Evolutionary conservation across 2,888 invertebrate genomes (phyloP).

Genomic region (Scelioninae gen. 1): DNA sequence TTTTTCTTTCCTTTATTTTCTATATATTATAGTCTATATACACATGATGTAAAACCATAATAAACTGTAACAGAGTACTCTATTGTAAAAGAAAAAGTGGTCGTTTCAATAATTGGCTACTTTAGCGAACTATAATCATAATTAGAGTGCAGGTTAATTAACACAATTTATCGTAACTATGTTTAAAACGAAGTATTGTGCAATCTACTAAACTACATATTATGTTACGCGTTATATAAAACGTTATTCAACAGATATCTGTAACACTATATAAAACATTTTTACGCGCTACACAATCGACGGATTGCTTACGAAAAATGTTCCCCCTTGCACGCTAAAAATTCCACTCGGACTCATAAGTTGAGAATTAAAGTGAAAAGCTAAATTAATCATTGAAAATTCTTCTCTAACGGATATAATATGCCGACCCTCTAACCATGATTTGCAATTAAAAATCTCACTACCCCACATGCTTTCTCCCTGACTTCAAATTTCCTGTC

Average conservation of each 20-base stretch:
- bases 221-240: constrained; percentile 54
- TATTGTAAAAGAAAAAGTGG: background rate
- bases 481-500: constrained; percentile 42
- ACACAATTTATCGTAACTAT: constrained; percentile 32
- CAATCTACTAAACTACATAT: constrained; percentile 51
- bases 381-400: constrained; percentile 23
- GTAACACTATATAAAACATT: constrained; percentile 46
- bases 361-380: constrained; percentile 14
- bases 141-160: constrained; percentile 39
- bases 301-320: constrained; percentile 12
- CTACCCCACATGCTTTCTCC: constrained; percentile 32
- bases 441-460: constrained; percentile 51
- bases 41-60: background rate
- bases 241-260: constrained; percentile 57
- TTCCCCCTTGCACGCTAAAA: background rate
- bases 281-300: constrained; percentile 45
- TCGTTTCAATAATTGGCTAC: constrained; percentile 16
- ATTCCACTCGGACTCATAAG: constrained; percentile 14
- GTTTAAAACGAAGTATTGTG: constrained; percentile 39
- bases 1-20: background rate
- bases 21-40: constrained; percentile 14
- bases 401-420: background rate
- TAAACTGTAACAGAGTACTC: background rate
- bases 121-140: constrained; percentile 10
- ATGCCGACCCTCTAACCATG: constrained; percentile 1